A percentile compares a stretch with the other conserved stretches of the same genome.
These are phyloP conservation scores for Diarsia brunnea DNA, from an alignment of 2,888 invertebrate species.

Conservation along the genomic window DNA sequence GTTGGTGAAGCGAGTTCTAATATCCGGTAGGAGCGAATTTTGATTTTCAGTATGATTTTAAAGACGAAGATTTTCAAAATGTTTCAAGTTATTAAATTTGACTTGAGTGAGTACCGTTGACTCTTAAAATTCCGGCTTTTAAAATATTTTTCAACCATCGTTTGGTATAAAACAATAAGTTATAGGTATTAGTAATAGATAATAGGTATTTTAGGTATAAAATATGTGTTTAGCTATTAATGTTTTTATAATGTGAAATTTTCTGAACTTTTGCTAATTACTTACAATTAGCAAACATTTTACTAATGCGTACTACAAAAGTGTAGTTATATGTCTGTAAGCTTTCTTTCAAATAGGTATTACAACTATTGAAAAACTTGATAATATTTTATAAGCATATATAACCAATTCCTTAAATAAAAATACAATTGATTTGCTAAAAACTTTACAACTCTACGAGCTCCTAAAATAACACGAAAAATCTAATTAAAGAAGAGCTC, in stretches of 20 bases:
- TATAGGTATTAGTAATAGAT: too few species aligned
- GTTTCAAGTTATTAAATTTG: background rate
- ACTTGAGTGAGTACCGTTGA: background rate
- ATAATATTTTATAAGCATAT: too few species aligned
- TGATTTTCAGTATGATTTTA: slow-evolving; percentile 22
- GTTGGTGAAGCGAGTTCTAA: slow-evolving; percentile 54
- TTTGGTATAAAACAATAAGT: too few species aligned
- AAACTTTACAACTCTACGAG: background rate
- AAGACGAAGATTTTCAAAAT: background rate
- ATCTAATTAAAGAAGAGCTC: slow-evolving; percentile 35
- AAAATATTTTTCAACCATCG: too few species aligned
- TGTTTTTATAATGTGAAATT: too few species aligned
- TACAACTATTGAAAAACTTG: too few species aligned
- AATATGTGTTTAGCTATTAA: background rate
- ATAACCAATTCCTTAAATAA: too few species aligned
- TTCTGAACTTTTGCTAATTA: background rate
- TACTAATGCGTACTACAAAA: background rate
- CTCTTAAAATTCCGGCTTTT: too few species aligned
- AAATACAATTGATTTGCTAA: too few species aligned
- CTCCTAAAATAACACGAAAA: slow-evolving; percentile 25
- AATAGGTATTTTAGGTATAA: background rate
- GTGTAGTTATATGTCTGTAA: background rate
- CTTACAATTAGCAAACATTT: background rate
- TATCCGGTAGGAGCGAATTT: slow-evolving; percentile 42
- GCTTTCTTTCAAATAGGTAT: background rate